Base-by-base conservation (phyloP, 2,113 vertebrate species). In the Siniperca knerii region DNA sequence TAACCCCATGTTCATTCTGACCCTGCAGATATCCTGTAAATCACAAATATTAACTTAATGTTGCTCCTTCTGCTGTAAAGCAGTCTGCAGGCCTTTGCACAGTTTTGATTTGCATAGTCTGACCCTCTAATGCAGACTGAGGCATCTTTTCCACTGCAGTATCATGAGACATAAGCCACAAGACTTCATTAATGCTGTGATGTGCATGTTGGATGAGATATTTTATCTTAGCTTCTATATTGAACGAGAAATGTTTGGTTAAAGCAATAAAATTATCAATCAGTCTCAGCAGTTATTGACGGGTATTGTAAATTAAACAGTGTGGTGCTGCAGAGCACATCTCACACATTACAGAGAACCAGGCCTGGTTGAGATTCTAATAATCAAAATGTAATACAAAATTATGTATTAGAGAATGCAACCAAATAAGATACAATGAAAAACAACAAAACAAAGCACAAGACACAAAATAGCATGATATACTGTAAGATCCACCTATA, bases 1-100 rank as follows among this genome's bases (percentile, higher is more conserved):
- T 80, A 89, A 91, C 90, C 88, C 72, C 70, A 80, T 89, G 78
- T 75, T 89, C 86, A 80, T 89, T 91, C 87, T 91, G 77, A 92
- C 86, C 86, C 88, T 86, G 91, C 78, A 90, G 87, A 89, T 86
- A 87, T 83, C 72, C 85, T 68, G 70, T 83, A 94, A 92, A 91
- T 92, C 90, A 90, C 85, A 86, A 79, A 81, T 83, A 87, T 85
- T 68, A 87, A 87, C 87, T 81, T 84, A 77, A 68, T 77, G 82
- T 79, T 81, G 84, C 74, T 79, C 42, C 54, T 20, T 79, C 84
- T 60, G 48, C 78, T 66, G 25, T 71, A 61, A 85, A 85, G 44
- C 54, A 83, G 81, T 87, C 76, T 87, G 79, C 83, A 81, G 73
- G 58, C 52, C 71, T 81, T 57, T 64, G 50, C 23, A 52, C 64